These are phyloP conservation scores for Carpatolechia fugitivella DNA, from an alignment of 2,888 invertebrate genomes.

Conservation along the genomic window DNA sequence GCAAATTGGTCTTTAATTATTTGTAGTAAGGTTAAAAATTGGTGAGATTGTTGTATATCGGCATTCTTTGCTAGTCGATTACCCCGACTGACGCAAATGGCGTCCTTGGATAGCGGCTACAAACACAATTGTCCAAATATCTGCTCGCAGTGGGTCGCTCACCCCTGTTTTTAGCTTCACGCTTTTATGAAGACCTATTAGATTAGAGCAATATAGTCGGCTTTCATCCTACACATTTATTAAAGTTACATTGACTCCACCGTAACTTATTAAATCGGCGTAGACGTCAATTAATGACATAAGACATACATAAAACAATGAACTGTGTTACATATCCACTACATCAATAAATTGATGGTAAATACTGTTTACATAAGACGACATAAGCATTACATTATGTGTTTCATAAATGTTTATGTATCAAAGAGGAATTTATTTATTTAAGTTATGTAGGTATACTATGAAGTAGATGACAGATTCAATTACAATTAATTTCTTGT, in stretches of 20 bases:
- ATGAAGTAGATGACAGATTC: too few species aligned
- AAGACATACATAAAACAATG: constrained; percentile 31
- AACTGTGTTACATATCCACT: constrained; percentile 26
- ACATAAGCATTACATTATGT: constrained; percentile 18
- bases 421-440: too few species aligned
- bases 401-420: background rate
- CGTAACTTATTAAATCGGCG: constrained; percentile 14
- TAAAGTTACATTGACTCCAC: constrained; percentile 32
- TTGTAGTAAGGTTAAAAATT: constrained; percentile 41
- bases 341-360: constrained; percentile 14
- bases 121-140: constrained; percentile 72
- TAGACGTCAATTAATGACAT: constrained; percentile 37
- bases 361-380: constrained; percentile 22
- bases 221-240: constrained; percentile 13
- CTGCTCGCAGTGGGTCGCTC: constrained; percentile 58
- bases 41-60: constrained; percentile 30
- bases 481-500: too few species aligned
- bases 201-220: background rate
- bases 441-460: too few species aligned
- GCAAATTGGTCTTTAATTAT: constrained; percentile 31
- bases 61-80: constrained; percentile 39
- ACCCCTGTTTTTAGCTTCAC: constrained; percentile 36
- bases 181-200: background rate
- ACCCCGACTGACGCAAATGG: constrained; percentile 61
- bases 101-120: constrained; percentile 69